Base-by-base conservation (phyloP, 2,113 vertebrate genomes). In the Aegypius monachus region DNA sequence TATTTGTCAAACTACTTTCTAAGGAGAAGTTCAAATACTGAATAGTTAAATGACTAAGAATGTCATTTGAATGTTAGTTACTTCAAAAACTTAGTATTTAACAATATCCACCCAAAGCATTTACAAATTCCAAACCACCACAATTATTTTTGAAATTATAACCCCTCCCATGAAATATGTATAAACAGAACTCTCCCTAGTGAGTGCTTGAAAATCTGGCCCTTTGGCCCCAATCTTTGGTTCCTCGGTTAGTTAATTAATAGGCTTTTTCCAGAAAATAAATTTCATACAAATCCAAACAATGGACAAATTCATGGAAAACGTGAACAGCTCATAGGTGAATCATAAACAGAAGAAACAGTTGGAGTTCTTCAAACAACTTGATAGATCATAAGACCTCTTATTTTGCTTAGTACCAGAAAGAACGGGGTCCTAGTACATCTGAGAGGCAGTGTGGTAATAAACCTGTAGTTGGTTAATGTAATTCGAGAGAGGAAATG, bases 111-210 rank as follows among this genome's bases (percentile, higher is more conserved):
- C 95, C 91, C 95, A 96, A 95, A 93, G 74, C 94, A 95, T 96
- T 94, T 90, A 90, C 36, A 95, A 90, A 96, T 97, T 96, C 97
- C 94, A 96, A 95, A 81, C 81, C 71, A 97, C 96, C 97, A 90
- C 95, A 97, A 96, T 97, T 96, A 97, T 96, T 96, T 97, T 96
- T 93, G 94, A 96, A 97, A 97, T 96, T 96, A 96, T 96, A 95
- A 86, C 94, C 93, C 91, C 95, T 96, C 95, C 97, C 91, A 95
- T 96, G 79, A 97, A 96, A 97, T 97, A 94, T 97, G 95, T 95
- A 97, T 88, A 97, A 97, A 97, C 91, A 97, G 89, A 90, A 94
- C 79, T 95, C 89, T 97, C 95, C 93, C 93, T 77, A 85, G 89
- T 13, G 91, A 91, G 84, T 90, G 66, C 93, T 96, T 94, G 84